A percentile compares a stretch with the other conserved stretches of the same genome.
phyloP scores from a whole-genome alignment of 2,113 vertebrate genomes.

The Sciurus niger region DNA sequence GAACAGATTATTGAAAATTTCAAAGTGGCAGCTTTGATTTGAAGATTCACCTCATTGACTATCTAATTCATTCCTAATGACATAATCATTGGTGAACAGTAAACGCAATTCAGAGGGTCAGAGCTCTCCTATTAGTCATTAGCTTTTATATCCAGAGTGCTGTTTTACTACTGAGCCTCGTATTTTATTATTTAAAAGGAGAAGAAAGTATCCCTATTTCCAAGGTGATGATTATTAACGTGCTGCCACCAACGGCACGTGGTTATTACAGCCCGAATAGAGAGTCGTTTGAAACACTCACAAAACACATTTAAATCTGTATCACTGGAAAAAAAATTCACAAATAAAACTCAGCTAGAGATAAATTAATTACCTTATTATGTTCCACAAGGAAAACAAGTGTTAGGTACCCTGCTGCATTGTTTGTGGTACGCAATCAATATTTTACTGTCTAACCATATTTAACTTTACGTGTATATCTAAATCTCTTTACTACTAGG shows the following conservation, averaged over 20 bases:
- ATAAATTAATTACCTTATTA: slow-evolving; percentile 86
- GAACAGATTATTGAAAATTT: slow-evolving; percentile 86
- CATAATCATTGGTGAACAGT: slow-evolving; percentile 90
- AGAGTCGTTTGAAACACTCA: slow-evolving; percentile 68
- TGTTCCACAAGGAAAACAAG: slow-evolving; percentile 85
- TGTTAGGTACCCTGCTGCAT: slow-evolving; percentile 82
- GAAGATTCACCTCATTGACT: slow-evolving; percentile 88
- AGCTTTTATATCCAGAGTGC: slow-evolving; percentile 84
- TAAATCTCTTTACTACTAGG: slow-evolving; percentile 85
- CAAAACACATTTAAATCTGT: slow-evolving; percentile 76
- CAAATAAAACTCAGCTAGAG: slow-evolving; percentile 82
- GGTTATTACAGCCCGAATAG: slow-evolving; percentile 76
- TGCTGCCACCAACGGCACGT: slow-evolving; percentile 64
- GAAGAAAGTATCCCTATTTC: slow-evolving; percentile 78
- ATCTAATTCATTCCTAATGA: slow-evolving; percentile 90
- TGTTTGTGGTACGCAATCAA: slow-evolving; percentile 87
- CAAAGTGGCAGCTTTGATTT: slow-evolving; percentile 86
- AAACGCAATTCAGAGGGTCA: slow-evolving; percentile 89
- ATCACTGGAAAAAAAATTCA: slow-evolving; percentile 71
- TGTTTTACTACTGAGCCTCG: slow-evolving; percentile 74
- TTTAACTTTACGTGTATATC: slow-evolving; percentile 86
- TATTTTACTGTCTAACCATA: slow-evolving; percentile 86
- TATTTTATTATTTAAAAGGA: slow-evolving; percentile 80
- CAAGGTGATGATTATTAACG: slow-evolving; percentile 76
- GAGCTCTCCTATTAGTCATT: slow-evolving; percentile 87